These are phyloP conservation scores for Meandrina meandrites DNA, from an alignment of 92 coral and sea anemone species.

Conservation along the genomic window DNA sequence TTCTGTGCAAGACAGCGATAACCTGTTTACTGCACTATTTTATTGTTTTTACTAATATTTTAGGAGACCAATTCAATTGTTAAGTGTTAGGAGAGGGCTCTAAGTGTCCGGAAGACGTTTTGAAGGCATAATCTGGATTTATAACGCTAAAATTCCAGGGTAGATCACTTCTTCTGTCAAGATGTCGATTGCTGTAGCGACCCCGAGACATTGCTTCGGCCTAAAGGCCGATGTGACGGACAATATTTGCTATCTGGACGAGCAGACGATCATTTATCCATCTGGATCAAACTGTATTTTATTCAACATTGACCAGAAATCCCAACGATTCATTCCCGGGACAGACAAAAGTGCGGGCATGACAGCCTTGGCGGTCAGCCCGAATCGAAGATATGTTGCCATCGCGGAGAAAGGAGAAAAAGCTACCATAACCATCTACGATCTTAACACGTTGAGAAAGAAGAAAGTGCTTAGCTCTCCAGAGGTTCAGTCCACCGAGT, in stretches of 20 bases:
- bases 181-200: conserved; percentile 97
- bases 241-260: conserved; percentile 96
- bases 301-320: conserved; percentile 96
- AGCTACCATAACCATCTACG: conserved; percentile 94
- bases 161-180: conserved; percentile 21
- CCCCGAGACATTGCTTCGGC: conserved; percentile 96
- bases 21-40: neutral
- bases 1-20: neutral
- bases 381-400: conserved; percentile 96
- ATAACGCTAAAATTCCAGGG: neutral
- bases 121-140: neutral
- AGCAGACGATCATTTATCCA: conserved; percentile 97
- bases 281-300: conserved; percentile 97
- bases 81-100: neutral
- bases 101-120: neutral
- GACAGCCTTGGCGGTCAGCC: conserved; percentile 98
- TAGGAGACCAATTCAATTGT: neutral
- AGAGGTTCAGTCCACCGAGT: conserved; percentile 89
- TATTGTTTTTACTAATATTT: neutral
- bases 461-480: conserved; percentile 89
- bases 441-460: conserved; percentile 93
- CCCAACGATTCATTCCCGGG: conserved; percentile 98
- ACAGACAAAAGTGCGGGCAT: conserved; percentile 96
- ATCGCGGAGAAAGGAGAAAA: conserved; percentile 96
- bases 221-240: conserved; percentile 94